Evolutionary conservation across 2,113 vertebrate genomes (phyloP).

Genomic region (Mus spicilegus): DNA sequence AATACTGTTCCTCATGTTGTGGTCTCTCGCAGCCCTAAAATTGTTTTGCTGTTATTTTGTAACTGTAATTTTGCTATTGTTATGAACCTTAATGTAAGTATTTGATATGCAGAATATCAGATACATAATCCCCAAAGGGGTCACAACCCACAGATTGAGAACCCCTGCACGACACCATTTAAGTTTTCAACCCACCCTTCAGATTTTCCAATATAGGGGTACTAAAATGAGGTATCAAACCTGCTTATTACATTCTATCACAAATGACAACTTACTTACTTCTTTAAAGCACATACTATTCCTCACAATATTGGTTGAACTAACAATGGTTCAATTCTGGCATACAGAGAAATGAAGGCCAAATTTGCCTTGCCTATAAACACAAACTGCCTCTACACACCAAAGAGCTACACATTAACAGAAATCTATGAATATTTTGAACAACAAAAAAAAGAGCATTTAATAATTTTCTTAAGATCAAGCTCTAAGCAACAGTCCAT

Average conservation of each 20-base stretch:
- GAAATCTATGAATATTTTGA: not conserved
- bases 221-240: not conserved
- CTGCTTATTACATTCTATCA: constrained; percentile 25
- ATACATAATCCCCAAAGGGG: not conserved
- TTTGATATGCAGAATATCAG: not conserved
- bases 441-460: not conserved
- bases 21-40: not conserved
- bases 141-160: not conserved
- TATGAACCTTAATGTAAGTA: not conserved
- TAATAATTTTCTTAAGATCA: not conserved
- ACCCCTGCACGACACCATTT: not conserved
- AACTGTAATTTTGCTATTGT: not conserved
- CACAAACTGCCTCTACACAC: not conserved
- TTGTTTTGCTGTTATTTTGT: not conserved
- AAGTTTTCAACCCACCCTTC: not conserved
- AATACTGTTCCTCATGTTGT: not conserved
- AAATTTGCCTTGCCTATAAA: not conserved
- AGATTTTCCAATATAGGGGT: not conserved
- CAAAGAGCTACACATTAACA: not conserved
- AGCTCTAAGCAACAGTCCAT: not conserved
- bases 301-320: not conserved
- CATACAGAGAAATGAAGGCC: not conserved
- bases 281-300: not conserved
- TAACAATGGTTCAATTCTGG: not conserved
- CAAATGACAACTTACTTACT: not conserved